phyloP scores from a whole-genome alignment of 2,113 vertebrate species.

The Mustela nigripes region DNA sequence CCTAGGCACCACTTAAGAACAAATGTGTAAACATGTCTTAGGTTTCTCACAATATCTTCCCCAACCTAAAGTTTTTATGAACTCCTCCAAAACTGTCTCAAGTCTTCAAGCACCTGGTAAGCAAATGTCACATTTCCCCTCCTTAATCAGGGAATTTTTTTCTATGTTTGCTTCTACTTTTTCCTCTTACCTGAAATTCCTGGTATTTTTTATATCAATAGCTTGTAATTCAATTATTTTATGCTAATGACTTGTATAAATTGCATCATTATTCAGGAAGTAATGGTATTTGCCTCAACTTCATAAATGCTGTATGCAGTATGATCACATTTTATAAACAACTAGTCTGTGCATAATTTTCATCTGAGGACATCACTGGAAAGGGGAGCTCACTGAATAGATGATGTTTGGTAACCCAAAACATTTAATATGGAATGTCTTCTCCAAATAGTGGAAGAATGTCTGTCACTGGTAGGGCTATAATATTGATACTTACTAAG shows the following conservation, averaged over 20 bases:
- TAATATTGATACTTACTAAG: not conserved
- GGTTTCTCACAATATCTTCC: not conserved
- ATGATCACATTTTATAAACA: not conserved
- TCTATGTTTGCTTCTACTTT: not conserved
- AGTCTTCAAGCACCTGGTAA: not conserved
- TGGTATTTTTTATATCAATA: not conserved
- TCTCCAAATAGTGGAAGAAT: not conserved
- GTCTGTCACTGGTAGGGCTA: not conserved
- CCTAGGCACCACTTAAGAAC: not conserved
- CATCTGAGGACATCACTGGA: not conserved
- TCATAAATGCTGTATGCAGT: not conserved
- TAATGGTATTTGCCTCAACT: not conserved
- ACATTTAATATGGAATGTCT: not conserved
- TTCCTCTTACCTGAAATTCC: not conserved
- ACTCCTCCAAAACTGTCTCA: not conserved
- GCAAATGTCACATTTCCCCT: not conserved
- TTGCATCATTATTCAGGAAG: not conserved
- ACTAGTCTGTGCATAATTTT: not conserved
- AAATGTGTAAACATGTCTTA: not conserved
- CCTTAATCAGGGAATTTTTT: not conserved
- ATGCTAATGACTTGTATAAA: not conserved
- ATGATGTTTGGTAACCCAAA: not conserved
- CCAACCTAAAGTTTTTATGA: not conserved
- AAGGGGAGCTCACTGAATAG: not conserved
- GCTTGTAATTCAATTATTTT: not conserved